Base-by-base conservation (phyloP, 2,888 invertebrate species). In the Ypsolopha sequella region DNA sequence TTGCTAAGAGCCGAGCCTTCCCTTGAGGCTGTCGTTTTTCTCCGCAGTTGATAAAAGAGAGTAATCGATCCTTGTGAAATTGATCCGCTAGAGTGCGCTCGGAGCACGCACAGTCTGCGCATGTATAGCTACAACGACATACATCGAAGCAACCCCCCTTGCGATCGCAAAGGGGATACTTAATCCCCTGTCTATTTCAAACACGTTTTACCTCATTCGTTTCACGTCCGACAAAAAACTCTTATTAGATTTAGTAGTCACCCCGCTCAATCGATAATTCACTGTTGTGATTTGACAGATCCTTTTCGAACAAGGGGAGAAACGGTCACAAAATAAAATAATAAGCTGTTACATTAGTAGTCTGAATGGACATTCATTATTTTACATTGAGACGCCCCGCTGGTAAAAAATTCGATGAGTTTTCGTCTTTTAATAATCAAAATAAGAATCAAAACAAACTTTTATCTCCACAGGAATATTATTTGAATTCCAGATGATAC, bases 141-240 rank as follows among this genome's bases (percentile, higher is more conserved):
- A 44, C 47, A 53, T 13, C 35, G 35, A 34, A 50, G 35, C 44
- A 33, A 50, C 50, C 79, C 73, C 69, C 67, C 65, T 57, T 59
- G 56, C 55, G 64, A 64, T 61, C 60, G 62, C 66, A 66, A 39
- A 73, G 78, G 82, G 84, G 82, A 76, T 72, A 79, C 74, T 76
- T 85, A 84, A 85, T 82, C 85, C 85, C 80, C 81, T 77, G 85
- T 82, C 85, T 82, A 82, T 84, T 80, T 82, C 81, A 78, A 84
- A 86, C 85, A 85, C 84, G 84, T 85, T 84, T 82, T 75, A 80
- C 82, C 75, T 84, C 84, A 84, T 82, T 80, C 82, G 77, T 77
- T 78, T 76, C 76, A 76, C 78, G 76, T 73, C 73, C 71, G 66
- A 81, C 71, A 82, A 85, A 85, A 79, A 76, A 36, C 52, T 48